A percentile compares a stretch with the other conserved stretches of the same genome.
These are phyloP conservation scores for Dioctria rufipes DNA, from an alignment of 2,888 invertebrate species.

Conservation along the genomic window DNA sequence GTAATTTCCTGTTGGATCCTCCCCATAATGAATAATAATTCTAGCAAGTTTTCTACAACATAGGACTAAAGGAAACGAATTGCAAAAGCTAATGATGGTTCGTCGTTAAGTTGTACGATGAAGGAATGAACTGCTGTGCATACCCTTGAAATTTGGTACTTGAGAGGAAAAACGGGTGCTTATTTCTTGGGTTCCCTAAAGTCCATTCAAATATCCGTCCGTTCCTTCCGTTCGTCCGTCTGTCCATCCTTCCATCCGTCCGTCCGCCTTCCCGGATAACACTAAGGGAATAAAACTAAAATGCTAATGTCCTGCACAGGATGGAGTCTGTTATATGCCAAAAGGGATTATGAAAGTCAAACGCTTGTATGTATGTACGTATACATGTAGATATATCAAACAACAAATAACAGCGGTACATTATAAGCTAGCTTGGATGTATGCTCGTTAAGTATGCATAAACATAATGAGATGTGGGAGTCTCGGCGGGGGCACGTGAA, in stretches of 20 bases:
- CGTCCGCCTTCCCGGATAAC: no score
- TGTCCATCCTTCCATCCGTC: not conserved
- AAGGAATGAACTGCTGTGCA: not conserved
- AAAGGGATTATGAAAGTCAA: slow-evolving; percentile 16
- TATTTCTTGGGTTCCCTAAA: not conserved
- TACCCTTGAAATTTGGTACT: slow-evolving; percentile 1
- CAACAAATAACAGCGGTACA: slow-evolving; percentile 34
- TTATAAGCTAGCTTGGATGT: slow-evolving; percentile 29
- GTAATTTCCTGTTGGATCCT: slow-evolving; percentile 40
- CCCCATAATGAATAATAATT: slow-evolving; percentile 36
- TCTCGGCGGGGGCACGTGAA: slow-evolving; percentile 1
- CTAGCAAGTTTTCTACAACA: not conserved
- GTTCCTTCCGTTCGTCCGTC: not conserved
- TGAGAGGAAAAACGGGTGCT: not conserved
- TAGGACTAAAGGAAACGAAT: not conserved
- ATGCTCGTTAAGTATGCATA: slow-evolving; percentile 42
- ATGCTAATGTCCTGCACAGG: slow-evolving; percentile 35
- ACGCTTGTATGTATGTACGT: not conserved
- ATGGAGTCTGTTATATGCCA: not conserved
- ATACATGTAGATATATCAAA: not conserved
- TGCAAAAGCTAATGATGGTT: slow-evolving; percentile 40
- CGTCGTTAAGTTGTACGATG: slow-evolving; percentile 32
- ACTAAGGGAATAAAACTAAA: slow-evolving; percentile 6
- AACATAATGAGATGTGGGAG: slow-evolving; percentile 45
- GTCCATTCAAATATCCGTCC: slow-evolving; percentile 2